Evolutionary conservation across 1,140 invertebrate species (phyloP).

Genomic region (Halotydeus destructor): DNA sequence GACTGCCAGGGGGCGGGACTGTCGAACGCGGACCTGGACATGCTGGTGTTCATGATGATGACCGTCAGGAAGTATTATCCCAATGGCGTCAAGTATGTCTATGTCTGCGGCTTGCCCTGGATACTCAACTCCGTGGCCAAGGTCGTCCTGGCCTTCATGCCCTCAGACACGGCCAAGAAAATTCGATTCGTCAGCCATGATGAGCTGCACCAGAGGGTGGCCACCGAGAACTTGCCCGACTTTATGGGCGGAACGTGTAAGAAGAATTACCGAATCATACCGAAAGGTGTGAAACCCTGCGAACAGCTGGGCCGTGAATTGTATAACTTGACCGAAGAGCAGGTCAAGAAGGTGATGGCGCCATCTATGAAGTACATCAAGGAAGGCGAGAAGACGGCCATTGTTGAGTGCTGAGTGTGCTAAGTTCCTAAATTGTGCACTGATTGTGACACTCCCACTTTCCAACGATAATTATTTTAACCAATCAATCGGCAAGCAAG

Average conservation of each 20-base stretch:
- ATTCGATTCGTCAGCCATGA: slow-evolving; percentile 6
- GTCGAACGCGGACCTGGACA: slow-evolving; percentile 12
- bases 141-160: slow-evolving; percentile 7
- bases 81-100: slow-evolving; percentile 2
- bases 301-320: background rate
- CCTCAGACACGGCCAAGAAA: slow-evolving; percentile 3
- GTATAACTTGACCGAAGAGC: too few species aligned
- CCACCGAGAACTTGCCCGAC: slow-evolving; percentile 7
- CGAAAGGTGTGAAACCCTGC: slow-evolving; percentile 4
- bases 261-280: slow-evolving; percentile 11
- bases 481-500: too few species aligned
- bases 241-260: slow-evolving; percentile 8
- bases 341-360: too few species aligned
- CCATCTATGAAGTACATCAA: too few species aligned
- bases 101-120: slow-evolving; percentile 13
- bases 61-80: slow-evolving; percentile 12
- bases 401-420: too few species aligned
- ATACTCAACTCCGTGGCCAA: slow-evolving; percentile 13
- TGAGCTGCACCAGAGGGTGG: background rate
- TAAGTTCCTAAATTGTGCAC: too few species aligned
- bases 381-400: too few species aligned
- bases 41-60: slow-evolving; percentile 11
- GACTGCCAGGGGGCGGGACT: slow-evolving; percentile 2
- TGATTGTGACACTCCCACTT: too few species aligned
- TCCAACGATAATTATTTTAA: too few species aligned